Evolutionary conservation across 2,888 invertebrate genomes (phyloP).

Genomic region (Rhogogaster chlorosoma): DNA sequence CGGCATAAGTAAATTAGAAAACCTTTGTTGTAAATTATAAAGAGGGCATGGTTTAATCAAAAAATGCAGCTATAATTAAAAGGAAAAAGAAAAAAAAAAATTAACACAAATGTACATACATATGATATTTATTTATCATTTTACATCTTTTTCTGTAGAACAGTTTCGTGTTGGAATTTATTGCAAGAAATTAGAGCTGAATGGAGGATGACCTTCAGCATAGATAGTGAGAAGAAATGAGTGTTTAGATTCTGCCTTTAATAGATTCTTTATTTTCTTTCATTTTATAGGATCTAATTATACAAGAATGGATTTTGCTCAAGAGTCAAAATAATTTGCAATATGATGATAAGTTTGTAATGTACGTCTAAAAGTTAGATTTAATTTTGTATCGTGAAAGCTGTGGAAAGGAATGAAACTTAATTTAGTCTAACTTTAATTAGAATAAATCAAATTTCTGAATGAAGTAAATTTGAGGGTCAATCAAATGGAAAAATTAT

Average conservation of each 20-base stretch:
- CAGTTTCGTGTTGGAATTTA: neutral
- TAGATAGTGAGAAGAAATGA: neutral
- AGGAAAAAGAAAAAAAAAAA: neutral
- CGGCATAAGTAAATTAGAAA: constrained; percentile 62
- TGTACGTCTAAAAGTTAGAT: neutral
- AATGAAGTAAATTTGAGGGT: neutral
- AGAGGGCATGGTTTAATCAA: neutral
- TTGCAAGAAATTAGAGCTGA: neutral
- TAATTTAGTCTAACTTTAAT: neutral
- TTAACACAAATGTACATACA: neutral
- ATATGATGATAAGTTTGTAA: neutral
- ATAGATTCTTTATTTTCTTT: neutral
- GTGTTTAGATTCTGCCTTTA: neutral
- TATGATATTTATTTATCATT: constrained; percentile 1
- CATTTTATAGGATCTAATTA: neutral
- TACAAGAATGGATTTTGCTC: constrained; percentile 26
- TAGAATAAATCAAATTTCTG: neutral
- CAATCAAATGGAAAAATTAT: neutral
- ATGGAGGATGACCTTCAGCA: neutral
- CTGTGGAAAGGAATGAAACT: constrained; percentile 10
- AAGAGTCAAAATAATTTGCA: constrained; percentile 25
- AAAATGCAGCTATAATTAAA: constrained; percentile 11
- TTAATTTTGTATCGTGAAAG: constrained; percentile 22
- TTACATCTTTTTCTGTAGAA: neutral
- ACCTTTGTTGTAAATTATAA: neutral